Conservation (phyloP, 2,888 invertebrate genomes). For the Maniola hyperantus region DNA sequence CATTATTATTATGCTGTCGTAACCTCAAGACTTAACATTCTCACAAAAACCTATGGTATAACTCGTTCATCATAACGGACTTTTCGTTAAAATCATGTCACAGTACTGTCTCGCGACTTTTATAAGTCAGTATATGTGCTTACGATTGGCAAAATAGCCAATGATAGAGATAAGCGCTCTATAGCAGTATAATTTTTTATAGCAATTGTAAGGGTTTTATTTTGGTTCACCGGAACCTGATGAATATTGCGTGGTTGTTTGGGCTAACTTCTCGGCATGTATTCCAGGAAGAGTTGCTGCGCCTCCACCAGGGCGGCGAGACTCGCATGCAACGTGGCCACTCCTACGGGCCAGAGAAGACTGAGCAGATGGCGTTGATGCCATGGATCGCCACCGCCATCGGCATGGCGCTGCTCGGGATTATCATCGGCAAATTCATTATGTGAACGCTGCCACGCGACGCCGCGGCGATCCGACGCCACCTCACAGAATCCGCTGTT, state of each 20-base stretch:
- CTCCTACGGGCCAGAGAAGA: conserved; percentile 81
- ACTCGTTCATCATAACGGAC: too few relatives aligned
- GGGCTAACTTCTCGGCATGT: neutral
- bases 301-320: conserved; percentile 78
- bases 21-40: too few relatives aligned
- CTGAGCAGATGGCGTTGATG: conserved; percentile 81
- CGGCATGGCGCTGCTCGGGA: conserved; percentile 87
- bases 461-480: conserved; percentile 52
- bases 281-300: conserved; percentile 85
- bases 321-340: conserved; percentile 66
- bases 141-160: too few relatives aligned
- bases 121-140: neutral
- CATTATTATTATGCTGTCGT: too few relatives aligned
- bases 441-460: conserved; percentile 84
- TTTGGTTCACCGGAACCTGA: too few relatives aligned
- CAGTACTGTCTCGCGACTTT: neutral
- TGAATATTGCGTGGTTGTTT: too few relatives aligned
- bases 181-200: too few relatives aligned
- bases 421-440: conserved; percentile 91
- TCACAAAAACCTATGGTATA: too few relatives aligned
- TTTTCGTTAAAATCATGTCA: too few relatives aligned
- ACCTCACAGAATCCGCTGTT: conserved; percentile 63
- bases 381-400: conserved; percentile 86
- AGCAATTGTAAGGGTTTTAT: too few relatives aligned
- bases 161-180: too few relatives aligned